Evolutionary conservation across 1,140 invertebrate genomes (phyloP), one percentile per base, ranked within the genome.

Genomic region (Lepidurus arcticus): DNA sequence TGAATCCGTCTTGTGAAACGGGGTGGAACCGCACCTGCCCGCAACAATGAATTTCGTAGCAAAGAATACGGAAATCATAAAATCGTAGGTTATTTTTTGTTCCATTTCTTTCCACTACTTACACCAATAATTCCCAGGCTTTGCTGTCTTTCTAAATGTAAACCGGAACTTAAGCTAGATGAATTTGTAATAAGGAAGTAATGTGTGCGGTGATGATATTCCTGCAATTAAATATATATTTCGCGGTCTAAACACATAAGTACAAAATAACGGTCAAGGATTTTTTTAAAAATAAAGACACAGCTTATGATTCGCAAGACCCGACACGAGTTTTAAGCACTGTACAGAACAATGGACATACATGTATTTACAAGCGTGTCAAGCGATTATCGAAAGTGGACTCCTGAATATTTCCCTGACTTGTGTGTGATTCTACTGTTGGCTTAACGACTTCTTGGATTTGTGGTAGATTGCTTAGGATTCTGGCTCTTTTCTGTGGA

Each of bases 401-500:
- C 53, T 65, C 53, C 21, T 65, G 53, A 10, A 65, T 21, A 7
- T 13, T 65, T 16, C 53, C 53, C 21, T n/a, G 21, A 13, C 6
- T 65, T 13, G 53, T 4, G 1, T 65, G 53, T 10, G 53, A 9
- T 21, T 65, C 53, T 13, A 65, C 8, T 7, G 53, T 21, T 65
- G 53, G 53, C 21, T 16, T 65, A 21, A 9, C 53, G 16, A 65
- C 21, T 65, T 65, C 53, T 65, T 65, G 53, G 8, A 65, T 65
- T 65, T 65, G 53, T 4, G 53, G 13, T 16, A 65, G 16, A 65
- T 65, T 65, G 53, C 53, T 65, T 42, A 47, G 42, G 24, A 75
- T 78, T 74, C 65, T 11, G 8, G 24, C 43, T 42, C 75, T 73
- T 78, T 78, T 73, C 11, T 75, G 73, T 34, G 73, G 73, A 26